Percentiles rank a stretch among this genome's conserved stretches.
These are phyloP conservation scores for Meloe dianella DNA, from an alignment of 2,888 invertebrate species.

Conservation along the genomic window DNA sequence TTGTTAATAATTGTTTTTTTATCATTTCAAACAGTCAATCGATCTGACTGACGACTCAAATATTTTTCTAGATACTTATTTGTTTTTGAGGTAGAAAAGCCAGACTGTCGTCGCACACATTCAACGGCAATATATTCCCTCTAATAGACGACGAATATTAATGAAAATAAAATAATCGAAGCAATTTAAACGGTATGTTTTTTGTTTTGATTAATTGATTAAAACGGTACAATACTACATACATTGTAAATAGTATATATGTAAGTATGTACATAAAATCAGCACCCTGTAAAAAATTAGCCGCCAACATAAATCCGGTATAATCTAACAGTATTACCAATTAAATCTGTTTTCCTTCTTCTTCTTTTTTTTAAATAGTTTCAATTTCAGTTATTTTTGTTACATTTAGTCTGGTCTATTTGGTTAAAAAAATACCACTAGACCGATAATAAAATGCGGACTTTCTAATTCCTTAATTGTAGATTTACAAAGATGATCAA, in stretches of 20 bases:
- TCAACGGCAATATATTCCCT: neutral
- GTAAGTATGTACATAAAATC: too few species aligned
- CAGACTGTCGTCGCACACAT: neutral
- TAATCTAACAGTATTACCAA: conserved; percentile 6
- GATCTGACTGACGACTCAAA: too few species aligned
- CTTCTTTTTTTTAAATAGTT: neutral
- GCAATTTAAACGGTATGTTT: neutral
- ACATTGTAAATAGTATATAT: neutral
- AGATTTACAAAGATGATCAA: neutral
- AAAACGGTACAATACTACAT: neutral
- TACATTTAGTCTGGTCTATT: neutral
- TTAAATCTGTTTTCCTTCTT: neutral
- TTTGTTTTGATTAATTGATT: neutral
- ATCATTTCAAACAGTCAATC: too few species aligned
- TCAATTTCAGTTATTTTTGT: neutral
- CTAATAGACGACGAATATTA: neutral
- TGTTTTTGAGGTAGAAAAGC: neutral
- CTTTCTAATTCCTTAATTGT: neutral
- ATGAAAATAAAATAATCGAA: neutral
- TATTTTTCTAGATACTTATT: neutral
- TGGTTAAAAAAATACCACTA: neutral
- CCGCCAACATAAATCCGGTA: neutral
- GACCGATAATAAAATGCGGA: neutral
- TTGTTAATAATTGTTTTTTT: too few species aligned
- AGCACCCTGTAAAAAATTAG: neutral